phyloP scores from a whole-genome alignment of 2,888 invertebrate genomes.

The Ecdyonurus torrentis region DNA sequence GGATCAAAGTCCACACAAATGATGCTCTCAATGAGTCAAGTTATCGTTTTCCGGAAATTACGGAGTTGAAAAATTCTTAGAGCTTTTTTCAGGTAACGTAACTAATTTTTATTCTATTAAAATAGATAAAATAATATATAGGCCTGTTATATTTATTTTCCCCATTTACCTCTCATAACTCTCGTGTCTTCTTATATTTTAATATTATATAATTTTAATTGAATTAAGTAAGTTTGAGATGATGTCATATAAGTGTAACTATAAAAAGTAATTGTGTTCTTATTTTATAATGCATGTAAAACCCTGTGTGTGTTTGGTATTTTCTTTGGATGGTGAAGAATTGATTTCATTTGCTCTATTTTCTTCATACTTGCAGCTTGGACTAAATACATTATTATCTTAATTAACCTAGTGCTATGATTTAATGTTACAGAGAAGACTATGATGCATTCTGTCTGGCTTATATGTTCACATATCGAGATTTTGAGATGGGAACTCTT shows the following conservation, averaged over 20 bases:
- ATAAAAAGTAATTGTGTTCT: too few species aligned
- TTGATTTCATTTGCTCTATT: too few species aligned
- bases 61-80: slow-evolving; percentile 95
- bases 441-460: slow-evolving; percentile 97
- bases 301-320: too few species aligned
- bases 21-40: slow-evolving; percentile 70
- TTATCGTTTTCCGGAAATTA: slow-evolving; percentile 87
- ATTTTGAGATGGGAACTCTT: slow-evolving; percentile 89
- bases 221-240: too few species aligned
- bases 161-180: background rate
- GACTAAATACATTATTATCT: too few species aligned
- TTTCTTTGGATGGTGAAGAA: too few species aligned
- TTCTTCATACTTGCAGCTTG: too few species aligned
- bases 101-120: background rate
- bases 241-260: too few species aligned
- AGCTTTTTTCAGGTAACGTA: slow-evolving; percentile 75
- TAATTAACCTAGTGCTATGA: too few species aligned
- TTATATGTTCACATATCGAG: slow-evolving; percentile 96
- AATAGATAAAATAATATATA: background rate
- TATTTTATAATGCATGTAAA: too few species aligned
- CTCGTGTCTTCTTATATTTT: background rate
- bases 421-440: too few species aligned
- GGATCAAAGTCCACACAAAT: slow-evolving; percentile 81
- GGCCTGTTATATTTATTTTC: background rate
- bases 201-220: background rate